phyloP scores from a whole-genome alignment of 2,797 vertebrate species.

The Tapera naevia region DNA sequence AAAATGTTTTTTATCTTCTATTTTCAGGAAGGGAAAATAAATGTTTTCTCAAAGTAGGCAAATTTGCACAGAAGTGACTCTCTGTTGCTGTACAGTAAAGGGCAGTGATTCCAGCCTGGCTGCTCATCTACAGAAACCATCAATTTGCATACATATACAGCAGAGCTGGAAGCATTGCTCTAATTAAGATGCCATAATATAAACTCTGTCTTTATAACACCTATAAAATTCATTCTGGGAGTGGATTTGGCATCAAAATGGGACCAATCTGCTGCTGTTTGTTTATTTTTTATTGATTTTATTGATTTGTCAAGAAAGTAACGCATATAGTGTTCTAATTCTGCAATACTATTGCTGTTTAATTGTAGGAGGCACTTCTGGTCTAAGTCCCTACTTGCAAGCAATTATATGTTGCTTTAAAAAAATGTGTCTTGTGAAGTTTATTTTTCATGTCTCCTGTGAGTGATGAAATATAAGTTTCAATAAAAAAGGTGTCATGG shows the following conservation, averaged over 20 bases:
- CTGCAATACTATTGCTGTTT: background rate
- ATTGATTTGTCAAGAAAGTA: slow-evolving; percentile 55
- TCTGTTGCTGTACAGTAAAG: background rate
- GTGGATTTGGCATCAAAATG: slow-evolving; percentile 24
- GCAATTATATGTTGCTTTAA: slow-evolving; percentile 31
- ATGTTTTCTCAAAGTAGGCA: background rate
- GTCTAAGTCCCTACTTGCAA: background rate
- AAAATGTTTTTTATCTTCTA: background rate
- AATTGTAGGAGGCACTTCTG: slow-evolving; percentile 18
- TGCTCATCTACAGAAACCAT: background rate
- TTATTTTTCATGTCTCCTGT: background rate
- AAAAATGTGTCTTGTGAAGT: background rate
- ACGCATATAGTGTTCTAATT: background rate
- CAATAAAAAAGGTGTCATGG: background rate
- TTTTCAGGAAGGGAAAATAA: background rate
- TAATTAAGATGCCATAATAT: slow-evolving; percentile 31
- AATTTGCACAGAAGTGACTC: background rate
- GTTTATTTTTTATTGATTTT: slow-evolving; percentile 52
- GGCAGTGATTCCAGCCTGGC: background rate
- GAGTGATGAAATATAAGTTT: background rate
- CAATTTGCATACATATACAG: background rate
- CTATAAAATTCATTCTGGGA: slow-evolving; percentile 48
- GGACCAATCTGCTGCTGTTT: slow-evolving; percentile 34
- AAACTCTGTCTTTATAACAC: slow-evolving; percentile 37
- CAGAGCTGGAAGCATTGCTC: background rate